Conservation (phyloP, 2,113 vertebrate genomes). For the Lanius ludovicianus region DNA sequence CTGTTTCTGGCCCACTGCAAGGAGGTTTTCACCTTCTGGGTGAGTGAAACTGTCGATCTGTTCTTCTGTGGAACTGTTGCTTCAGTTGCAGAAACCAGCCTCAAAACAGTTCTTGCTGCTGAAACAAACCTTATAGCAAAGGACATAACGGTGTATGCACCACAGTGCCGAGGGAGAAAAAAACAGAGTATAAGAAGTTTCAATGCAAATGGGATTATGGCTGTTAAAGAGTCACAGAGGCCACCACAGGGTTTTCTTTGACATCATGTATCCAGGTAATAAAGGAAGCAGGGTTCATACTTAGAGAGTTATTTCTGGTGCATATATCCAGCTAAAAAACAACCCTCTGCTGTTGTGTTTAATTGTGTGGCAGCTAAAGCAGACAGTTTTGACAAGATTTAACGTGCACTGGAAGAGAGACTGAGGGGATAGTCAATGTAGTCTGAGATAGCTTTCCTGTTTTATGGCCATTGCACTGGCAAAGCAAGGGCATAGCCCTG, state of each 20-base stretch:
- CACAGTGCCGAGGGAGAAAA: not conserved
- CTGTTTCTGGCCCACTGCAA: not conserved
- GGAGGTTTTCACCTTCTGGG: not conserved
- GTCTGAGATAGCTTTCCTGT: not conserved
- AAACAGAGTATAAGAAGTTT: not conserved
- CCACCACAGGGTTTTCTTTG: not conserved
- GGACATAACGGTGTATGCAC: accelerated
- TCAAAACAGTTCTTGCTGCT: not conserved
- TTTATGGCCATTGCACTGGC: not conserved
- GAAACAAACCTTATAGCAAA: not conserved
- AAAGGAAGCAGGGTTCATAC: not conserved
- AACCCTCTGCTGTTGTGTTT: not conserved
- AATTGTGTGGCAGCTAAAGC: not conserved
- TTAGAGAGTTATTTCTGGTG: not conserved
- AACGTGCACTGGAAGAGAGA: not conserved
- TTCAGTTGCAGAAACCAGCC: not conserved
- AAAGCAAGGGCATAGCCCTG: not conserved
- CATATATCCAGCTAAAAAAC: not conserved
- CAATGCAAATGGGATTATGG: not conserved
- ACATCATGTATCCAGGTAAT: not conserved
- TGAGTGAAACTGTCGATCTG: not conserved
- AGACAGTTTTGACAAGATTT: not conserved
- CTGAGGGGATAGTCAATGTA: not conserved
- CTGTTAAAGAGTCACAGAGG: not conserved
- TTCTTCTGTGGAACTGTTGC: not conserved